Evolutionary conservation across 1,140 invertebrate species (phyloP), one percentile per base, ranked within the genome.

Genomic region (Cydia strobilella): DNA sequence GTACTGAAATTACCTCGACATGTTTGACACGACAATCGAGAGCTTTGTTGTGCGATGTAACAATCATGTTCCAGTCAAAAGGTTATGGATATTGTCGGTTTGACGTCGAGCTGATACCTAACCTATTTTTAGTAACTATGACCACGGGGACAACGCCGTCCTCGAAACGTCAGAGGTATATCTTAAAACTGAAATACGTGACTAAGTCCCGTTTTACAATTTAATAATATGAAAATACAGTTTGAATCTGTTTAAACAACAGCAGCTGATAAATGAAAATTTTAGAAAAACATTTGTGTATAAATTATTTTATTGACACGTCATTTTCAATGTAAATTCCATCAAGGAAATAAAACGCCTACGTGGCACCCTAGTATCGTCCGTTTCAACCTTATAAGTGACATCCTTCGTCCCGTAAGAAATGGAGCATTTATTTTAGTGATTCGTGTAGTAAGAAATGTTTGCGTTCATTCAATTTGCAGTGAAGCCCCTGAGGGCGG

Each of bases 391-490:
- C 65, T 69, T 69, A 39, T 35, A 35, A 59, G 65, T 69, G 65
- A 69, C 35, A 39, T 69, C n/a, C 69, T 65, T 77, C 63, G 71
- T 78, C 62, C 76, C 75, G 25, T 63, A 76, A 72, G 77, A 74
- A 77, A 80, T 79, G 79, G 31, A 39, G n/a, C 77, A 78, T 79
- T 81, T 79, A 82, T 82, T 82, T 79, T 78, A 79, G 75, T 78
- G 72, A 79, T 45, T 72, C 72, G 65, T 73, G 73, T 63, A 75
- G 63, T 73, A 75, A 83, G 74, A 83, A 80, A 83, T 87, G 84
- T 86, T 86, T 85, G 82, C 83, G 83, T 83, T 91, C 88, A 90
- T 91, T 91, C 85, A 88, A 90, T 90, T 90, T 90, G 85, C 86
- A 85, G 82, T 42, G 90, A 92, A 92, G 90, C 90, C 90, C 85